Conservation (phyloP, 2,888 invertebrate genomes). For the Apoda limacodes region DNA sequence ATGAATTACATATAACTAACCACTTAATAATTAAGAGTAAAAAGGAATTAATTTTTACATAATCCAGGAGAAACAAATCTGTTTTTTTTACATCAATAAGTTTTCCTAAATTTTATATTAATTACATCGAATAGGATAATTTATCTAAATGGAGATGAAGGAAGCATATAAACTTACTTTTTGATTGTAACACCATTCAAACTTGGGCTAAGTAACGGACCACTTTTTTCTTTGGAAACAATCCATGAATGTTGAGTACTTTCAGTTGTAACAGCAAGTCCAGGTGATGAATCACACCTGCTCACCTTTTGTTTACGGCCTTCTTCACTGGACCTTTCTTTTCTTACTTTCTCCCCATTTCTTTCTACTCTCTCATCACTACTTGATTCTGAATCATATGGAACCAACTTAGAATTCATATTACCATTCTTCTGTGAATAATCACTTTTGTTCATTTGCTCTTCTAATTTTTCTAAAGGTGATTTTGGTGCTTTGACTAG, state of each 20-base stretch:
- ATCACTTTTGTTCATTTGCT: constrained; percentile 55
- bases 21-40: too few relatives aligned
- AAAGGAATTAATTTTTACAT: too few relatives aligned
- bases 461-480: constrained; percentile 54
- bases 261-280: constrained; percentile 44
- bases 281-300: constrained; percentile 40
- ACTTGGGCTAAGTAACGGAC: constrained; percentile 55
- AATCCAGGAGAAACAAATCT: too few relatives aligned
- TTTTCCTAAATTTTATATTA: not conserved
- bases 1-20: too few relatives aligned
- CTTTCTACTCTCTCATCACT: constrained; percentile 44
- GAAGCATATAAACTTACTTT: constrained; percentile 42
- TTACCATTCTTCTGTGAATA: constrained; percentile 30
- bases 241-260: constrained; percentile 56
- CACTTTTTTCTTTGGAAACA: constrained; percentile 48
- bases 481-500: constrained; percentile 46
- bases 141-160: constrained; percentile 2
- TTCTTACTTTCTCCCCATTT: constrained; percentile 23
- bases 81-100: too few relatives aligned
- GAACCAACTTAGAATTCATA: constrained; percentile 57
- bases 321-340: constrained; percentile 22
- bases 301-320: constrained; percentile 39
- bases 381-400: constrained; percentile 72
- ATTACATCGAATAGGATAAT: constrained; percentile 1
- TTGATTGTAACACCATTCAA: constrained; percentile 59